Percentiles rank a stretch among this genome's conserved stretches.
These are phyloP conservation scores for Rhopilema esculentum DNA, from an alignment of 30 jellyfish, hydroid and myxozoan genomes.

Conservation along the genomic window DNA sequence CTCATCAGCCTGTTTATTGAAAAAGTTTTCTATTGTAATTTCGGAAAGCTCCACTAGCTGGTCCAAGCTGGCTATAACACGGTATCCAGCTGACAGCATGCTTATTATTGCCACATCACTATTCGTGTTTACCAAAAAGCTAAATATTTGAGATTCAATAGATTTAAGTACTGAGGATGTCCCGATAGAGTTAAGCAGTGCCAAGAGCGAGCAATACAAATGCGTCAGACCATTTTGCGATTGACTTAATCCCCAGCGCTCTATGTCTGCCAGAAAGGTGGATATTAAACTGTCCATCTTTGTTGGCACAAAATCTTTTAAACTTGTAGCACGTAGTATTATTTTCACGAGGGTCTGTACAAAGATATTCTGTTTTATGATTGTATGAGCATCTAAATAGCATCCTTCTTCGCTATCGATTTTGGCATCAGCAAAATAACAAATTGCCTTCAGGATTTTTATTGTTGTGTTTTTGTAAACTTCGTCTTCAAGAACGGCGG, in stretches of 20 bases:
- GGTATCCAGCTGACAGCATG: constrained; percentile 76
- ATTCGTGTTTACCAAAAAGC: constrained; percentile 42
- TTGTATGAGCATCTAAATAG: neutral
- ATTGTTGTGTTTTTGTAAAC: constrained; percentile 3
- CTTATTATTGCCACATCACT: constrained; percentile 44
- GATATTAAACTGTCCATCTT: constrained; percentile 1
- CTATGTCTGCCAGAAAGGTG: constrained; percentile 27
- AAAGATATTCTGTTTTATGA: constrained; percentile 47
- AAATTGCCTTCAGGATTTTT: constrained; percentile 26
- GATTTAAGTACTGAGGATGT: constrained; percentile 36
- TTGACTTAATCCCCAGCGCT: neutral
- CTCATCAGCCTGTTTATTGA: constrained; percentile 59
- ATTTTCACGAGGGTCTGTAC: constrained; percentile 35
- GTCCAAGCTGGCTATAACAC: constrained; percentile 74
- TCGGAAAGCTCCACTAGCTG: constrained; percentile 71
- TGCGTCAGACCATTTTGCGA: constrained; percentile 25
- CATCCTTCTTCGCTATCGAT: neutral
- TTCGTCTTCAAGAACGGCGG: constrained; percentile 40
- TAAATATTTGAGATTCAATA: constrained; percentile 36
- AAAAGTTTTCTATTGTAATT: constrained; percentile 63
- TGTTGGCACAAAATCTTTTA: neutral
- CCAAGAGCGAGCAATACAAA: constrained; percentile 20
- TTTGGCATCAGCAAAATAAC: constrained; percentile 17
- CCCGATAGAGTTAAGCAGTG: constrained; percentile 53
- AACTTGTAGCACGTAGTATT: constrained; percentile 26